Percentiles rank a stretch among this genome's conserved stretches.
These are phyloP conservation scores for Cryptotis parvus DNA, from an alignment of 2,113 vertebrate genomes.

Conservation along the genomic window DNA sequence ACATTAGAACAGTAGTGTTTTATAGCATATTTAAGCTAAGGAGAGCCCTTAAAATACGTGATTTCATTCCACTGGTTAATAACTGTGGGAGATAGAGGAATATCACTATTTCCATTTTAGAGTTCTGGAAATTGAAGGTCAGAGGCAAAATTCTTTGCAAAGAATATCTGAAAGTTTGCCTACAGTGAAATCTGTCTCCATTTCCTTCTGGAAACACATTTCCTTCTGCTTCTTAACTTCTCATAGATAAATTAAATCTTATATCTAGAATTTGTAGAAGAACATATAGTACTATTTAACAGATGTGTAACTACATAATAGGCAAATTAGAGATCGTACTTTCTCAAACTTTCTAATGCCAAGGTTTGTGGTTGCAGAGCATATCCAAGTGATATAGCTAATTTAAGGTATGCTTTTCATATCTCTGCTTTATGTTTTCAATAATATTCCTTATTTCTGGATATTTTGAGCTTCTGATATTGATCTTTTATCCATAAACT, in stretches of 20 bases:
- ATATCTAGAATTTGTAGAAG: not conserved
- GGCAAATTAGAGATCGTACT: not conserved
- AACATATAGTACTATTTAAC: not conserved
- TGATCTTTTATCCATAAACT: not conserved
- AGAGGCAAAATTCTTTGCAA: constrained; percentile 30
- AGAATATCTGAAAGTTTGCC: not conserved
- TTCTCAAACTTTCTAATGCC: not conserved
- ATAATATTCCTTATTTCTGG: constrained; percentile 2
- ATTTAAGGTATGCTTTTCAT: not conserved
- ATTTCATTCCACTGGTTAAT: constrained; percentile 37
- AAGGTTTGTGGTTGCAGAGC: not conserved
- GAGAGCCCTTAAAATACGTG: not conserved
- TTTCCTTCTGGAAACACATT: not conserved
- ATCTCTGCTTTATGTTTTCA: constrained; percentile 11
- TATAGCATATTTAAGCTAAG: not conserved
- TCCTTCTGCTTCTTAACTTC: not conserved
- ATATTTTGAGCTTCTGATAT: not conserved
- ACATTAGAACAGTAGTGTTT: constrained; percentile 15
- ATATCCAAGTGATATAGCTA: not conserved
- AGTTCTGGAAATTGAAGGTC: constrained; percentile 34
- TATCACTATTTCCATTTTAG: constrained; percentile 38
- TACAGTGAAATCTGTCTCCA: not conserved
- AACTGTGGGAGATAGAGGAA: not conserved
- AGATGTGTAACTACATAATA: not conserved
- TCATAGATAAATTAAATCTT: not conserved